phyloP scores from a whole-genome alignment of 2,113 vertebrate genomes.

The Natator depressus region DNA sequence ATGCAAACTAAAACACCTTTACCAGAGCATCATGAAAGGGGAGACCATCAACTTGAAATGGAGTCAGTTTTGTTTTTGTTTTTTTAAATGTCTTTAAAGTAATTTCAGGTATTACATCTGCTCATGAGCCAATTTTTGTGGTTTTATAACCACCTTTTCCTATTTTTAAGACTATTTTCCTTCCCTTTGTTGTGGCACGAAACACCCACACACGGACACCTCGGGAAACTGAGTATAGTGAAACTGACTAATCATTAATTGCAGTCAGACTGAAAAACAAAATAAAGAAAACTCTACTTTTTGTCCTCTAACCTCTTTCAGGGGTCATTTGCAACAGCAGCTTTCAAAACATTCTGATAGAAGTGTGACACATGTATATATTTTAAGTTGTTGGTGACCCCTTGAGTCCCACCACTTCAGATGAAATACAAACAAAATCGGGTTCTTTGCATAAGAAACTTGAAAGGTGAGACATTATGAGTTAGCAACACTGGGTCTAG shows the following conservation, averaged over 20 bases:
- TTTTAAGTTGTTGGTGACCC: fast-evolving
- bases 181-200: background rate
- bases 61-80: slow-evolving; percentile 7
- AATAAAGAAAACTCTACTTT: background rate
- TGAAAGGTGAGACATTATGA: background rate
- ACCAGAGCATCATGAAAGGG: background rate
- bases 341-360: background rate
- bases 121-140: slow-evolving; percentile 55
- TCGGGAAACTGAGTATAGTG: fast-evolving
- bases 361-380: background rate
- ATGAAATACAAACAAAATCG: background rate
- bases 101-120: slow-evolving; percentile 44
- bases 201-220: background rate
- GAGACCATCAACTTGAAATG: background rate
- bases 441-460: background rate
- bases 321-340: background rate
- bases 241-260: background rate
- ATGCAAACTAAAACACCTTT: background rate
- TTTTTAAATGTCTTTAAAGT: slow-evolving; percentile 52
- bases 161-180: background rate
- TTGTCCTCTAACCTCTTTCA: background rate
- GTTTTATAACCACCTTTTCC: slow-evolving; percentile 28
- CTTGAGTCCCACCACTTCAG: background rate
- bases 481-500: background rate
- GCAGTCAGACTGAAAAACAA: background rate